Base-by-base conservation (phyloP, 1,140 invertebrate species). In the Aphaenogaster floridana region DNA sequence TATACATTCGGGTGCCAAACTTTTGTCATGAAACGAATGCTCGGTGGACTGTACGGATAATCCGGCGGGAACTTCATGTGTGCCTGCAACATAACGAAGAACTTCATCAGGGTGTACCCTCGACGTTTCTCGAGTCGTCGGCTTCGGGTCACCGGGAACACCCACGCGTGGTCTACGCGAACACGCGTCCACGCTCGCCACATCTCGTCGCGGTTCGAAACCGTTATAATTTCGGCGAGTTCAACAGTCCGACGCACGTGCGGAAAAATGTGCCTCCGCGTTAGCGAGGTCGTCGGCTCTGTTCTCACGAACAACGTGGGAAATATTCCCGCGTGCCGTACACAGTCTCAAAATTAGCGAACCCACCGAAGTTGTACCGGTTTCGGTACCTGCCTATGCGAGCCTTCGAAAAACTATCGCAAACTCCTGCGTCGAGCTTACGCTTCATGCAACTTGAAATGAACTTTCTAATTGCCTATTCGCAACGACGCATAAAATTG, bases 1-100 rank as follows among this genome's bases (percentile, higher is more conserved):
- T 99, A 99, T 13, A 99, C 99, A 96, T 99, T 99, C 92, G 99
- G 99, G 97, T 99, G 99, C 99, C 99, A 99, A 92, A 99, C 99
- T 97, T 99, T 99, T 89, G 98, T 99, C 94, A 99, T 96, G 96
- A 99, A 99, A 92, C 98, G 97, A 95, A 99, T 98, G 92, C 98
- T 98, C 88, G 99, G 99, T 88, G 99, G 99, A 92, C 98, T 99
- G 96, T 99, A 99, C 69, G 99, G 99, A 96, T 99, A 99, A 96
- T 99, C 99, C 89, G 97, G 96, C 80, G 99, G 99, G 95, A 99
- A 99, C 96, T 99, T 99, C 98, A 99, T 99, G 94, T 98, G 97
- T 94, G 99, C 99, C 98, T 99, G 96, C 63, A 98, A 92, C 94
- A 94, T 17, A 87, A 69, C 52, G 21, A 81, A 87, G 68, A 48